A percentile compares a stretch with the other conserved stretches of the same genome.
These are phyloP conservation scores for Gnathochromis pfefferi DNA, from an alignment of 2,113 vertebrate genomes.

Conservation along the genomic window DNA sequence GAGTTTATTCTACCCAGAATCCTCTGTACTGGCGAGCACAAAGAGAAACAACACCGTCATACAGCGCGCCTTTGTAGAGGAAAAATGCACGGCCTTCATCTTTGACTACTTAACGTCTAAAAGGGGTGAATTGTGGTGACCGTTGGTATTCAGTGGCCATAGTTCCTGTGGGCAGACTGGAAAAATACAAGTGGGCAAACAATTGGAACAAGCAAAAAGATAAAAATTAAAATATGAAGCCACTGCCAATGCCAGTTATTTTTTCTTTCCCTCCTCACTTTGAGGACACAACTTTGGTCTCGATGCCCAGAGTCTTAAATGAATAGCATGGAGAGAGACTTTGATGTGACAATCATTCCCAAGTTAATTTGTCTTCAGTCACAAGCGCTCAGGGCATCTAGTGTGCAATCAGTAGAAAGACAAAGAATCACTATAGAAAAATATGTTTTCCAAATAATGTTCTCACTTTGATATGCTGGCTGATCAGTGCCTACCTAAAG, in stretches of 20 bases:
- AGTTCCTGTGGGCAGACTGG: background rate
- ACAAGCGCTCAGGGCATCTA: constrained; percentile 40
- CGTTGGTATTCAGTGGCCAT: background rate
- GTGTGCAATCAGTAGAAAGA: constrained; percentile 40
- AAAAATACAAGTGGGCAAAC: constrained; percentile 8
- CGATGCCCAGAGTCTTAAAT: constrained; percentile 32
- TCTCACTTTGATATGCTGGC: constrained; percentile 28
- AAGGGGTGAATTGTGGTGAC: background rate
- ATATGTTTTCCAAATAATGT: constrained; percentile 30
- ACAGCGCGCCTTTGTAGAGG: background rate
- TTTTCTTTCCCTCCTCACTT: background rate
- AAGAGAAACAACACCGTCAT: background rate
- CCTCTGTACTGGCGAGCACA: background rate
- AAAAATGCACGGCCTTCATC: constrained; percentile 18
- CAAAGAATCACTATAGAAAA: constrained; percentile 16
- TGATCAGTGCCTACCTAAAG: constrained; percentile 44
- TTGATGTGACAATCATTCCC: constrained; percentile 57
- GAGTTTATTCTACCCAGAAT: background rate
- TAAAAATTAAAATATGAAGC: background rate
- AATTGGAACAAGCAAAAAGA: constrained; percentile 14
- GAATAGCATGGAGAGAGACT: constrained; percentile 21
- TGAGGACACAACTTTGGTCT: constrained; percentile 32
- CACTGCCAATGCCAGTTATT: background rate
- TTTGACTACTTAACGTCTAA: background rate
- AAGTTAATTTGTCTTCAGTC: constrained; percentile 60